Conservation (phyloP, 2,888 invertebrate genomes). For the Pristionchus exspectatus region DNA sequence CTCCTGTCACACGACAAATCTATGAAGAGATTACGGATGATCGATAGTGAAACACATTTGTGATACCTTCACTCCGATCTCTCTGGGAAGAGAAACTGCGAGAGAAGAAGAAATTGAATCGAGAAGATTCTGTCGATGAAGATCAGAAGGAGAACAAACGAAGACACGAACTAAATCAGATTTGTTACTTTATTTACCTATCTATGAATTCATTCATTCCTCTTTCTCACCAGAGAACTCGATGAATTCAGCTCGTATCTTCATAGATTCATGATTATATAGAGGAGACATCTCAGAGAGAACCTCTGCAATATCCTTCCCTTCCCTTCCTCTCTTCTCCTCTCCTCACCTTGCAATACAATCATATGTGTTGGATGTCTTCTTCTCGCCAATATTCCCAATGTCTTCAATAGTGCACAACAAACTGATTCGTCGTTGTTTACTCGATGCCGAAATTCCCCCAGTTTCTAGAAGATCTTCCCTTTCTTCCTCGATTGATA, state of each 20-base stretch:
- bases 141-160: constrained; percentile 31
- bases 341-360: constrained; percentile 39
- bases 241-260: constrained; percentile 26
- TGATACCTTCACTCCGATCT: not conserved
- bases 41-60: too few species aligned
- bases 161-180: constrained; percentile 31
- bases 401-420: constrained; percentile 35
- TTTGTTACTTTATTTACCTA: too few species aligned
- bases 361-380: constrained; percentile 32
- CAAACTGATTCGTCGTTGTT: not conserved
- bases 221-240: constrained; percentile 38
- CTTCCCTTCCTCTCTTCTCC: not conserved
- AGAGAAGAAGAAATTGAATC: constrained; percentile 42
- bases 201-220: not conserved
- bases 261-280: constrained; percentile 24
- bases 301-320: constrained; percentile 19
- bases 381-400: constrained; percentile 32
- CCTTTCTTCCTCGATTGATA: not conserved
- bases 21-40: not conserved
- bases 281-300: constrained; percentile 54
- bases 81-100: not conserved
- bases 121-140: constrained; percentile 49
- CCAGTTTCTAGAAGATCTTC: constrained; percentile 1
- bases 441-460: constrained; percentile 1
- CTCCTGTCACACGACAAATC: constrained; percentile 27